Evolutionary conservation across 1,140 invertebrate species (phyloP), one percentile per base, ranked within the genome.

Genomic region (Drosophila pandora): DNA sequence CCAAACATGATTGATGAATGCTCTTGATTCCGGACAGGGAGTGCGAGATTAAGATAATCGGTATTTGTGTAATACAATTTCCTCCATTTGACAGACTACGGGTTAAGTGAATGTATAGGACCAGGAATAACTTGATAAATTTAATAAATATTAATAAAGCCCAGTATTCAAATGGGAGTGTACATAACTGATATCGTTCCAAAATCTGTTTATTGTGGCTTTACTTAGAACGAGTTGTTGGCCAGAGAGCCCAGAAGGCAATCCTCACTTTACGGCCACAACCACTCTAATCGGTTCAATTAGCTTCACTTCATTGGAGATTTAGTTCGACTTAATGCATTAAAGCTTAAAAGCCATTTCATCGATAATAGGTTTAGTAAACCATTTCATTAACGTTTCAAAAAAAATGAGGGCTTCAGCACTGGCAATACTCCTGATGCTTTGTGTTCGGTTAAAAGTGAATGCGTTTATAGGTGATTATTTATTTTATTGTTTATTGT

Each of bases 41-140:
- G 80, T 73, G 80, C 69, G 64, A 79, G 80, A 84, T 84, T 84
- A 84, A 79, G 80, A 84, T 84, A 84, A 84, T 84, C 80, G 80
- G 83, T 76, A 84, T 84, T 84, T 84, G 72, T 79, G 79, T 84
- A 69, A 84, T 79, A 56, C 41, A 74, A 83, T 78, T 73, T 73
- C 48, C 69, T 43, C 32, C 37, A 34, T 3, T 21, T 34, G 6
- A 22, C 39, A 41, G 55, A 47, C 62, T 69, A 63, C 65, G 49
- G 65, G 65, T 32, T 48, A 67, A 68, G 64, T 68, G 62, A 48
- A 54, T 37, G 10, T 17, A 17, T n/a, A 47, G 63, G 63, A 28
- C 32, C 45, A 25, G 45, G 2, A 34, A n/a, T 21, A 43, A 41
- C 45, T 43, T 39, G 13, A 23, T 22, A 50, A 32, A 67, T 64